These are phyloP conservation scores for Zaprionus tsacasi DNA, from an alignment of 1,140 invertebrate genomes.

Conservation along the genomic window DNA sequence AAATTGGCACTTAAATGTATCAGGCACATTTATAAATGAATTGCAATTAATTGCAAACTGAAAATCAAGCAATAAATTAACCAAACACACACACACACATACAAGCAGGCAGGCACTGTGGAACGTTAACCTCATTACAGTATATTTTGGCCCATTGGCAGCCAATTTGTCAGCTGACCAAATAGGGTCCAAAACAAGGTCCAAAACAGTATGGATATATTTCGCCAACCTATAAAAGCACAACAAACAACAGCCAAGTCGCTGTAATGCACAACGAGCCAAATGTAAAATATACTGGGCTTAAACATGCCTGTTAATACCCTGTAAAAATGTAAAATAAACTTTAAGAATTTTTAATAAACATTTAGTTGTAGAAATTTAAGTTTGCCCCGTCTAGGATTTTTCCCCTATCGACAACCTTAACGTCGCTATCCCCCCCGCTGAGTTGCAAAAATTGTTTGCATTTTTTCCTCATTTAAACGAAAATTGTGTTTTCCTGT, in stretches of 20 bases:
- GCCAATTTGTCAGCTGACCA: slow-evolving; percentile 41
- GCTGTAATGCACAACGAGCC: slow-evolving; percentile 3
- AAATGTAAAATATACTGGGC: neutral
- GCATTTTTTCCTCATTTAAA: slow-evolving; percentile 78
- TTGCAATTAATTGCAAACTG: slow-evolving; percentile 18
- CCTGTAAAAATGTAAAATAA: slow-evolving; percentile 3
- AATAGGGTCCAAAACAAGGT: slow-evolving; percentile 31
- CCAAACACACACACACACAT: slow-evolving; percentile 9
- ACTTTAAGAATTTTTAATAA: neutral
- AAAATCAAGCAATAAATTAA: slow-evolving; percentile 37
- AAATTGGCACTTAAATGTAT: neutral
- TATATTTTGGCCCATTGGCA: slow-evolving; percentile 28
- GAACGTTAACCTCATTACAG: slow-evolving; percentile 26
- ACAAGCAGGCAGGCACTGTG: slow-evolving; percentile 6
- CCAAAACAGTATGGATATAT: slow-evolving; percentile 18
- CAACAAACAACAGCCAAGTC: neutral
- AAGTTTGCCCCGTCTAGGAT: neutral
- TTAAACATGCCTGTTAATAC: slow-evolving; percentile 13
- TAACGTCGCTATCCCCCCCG: slow-evolving; percentile 21
- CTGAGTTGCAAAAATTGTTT: slow-evolving; percentile 47
- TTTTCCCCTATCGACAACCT: slow-evolving; percentile 10
- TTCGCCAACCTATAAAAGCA: slow-evolving; percentile 3
- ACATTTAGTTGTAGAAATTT: no score
- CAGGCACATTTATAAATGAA: neutral
- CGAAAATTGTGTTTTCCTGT: slow-evolving; percentile 79